Conservation (phyloP, 2,888 invertebrate species). For the Macrosoma leucophasiata region DNA sequence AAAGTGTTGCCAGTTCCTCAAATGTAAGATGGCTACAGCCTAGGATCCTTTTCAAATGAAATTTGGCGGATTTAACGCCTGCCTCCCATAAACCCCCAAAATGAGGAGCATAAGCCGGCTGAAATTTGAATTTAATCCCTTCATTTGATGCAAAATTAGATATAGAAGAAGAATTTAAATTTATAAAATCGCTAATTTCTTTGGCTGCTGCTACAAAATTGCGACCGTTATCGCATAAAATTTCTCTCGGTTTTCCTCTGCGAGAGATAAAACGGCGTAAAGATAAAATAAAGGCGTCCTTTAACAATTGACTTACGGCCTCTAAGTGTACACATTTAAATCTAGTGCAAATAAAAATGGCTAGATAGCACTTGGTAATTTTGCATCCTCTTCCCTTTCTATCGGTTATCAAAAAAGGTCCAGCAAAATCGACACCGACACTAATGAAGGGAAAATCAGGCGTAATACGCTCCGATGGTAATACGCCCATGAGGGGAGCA, state of each 20-base stretch:
- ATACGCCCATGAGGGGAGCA: constrained; percentile 26
- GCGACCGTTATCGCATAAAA: constrained; percentile 18
- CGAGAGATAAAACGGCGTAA: constrained; percentile 16
- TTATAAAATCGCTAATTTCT: constrained; percentile 10
- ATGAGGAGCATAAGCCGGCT: constrained; percentile 20
- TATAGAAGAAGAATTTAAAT: constrained; percentile 5
- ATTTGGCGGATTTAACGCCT: constrained; percentile 17
- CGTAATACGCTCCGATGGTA: constrained; percentile 20
- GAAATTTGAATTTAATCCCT: constrained; percentile 15
- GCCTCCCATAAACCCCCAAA: constrained; percentile 19
- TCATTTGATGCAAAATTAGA: constrained; percentile 10
- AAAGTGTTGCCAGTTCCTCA: constrained; percentile 22
- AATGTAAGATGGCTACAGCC: constrained; percentile 21
- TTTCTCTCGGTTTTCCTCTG: constrained; percentile 15
- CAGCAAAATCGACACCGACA: constrained; percentile 25
- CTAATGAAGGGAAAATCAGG: constrained; percentile 10
- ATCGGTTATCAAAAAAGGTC: constrained; percentile 18
- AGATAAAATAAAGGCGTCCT: constrained; percentile 12
- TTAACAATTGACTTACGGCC: constrained; percentile 19
- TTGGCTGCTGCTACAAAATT: constrained; percentile 17
- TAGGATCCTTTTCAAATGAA: constrained; percentile 16
- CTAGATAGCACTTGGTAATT: constrained; percentile 20
- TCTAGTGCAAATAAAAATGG: constrained; percentile 20
- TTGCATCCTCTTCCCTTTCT: constrained; percentile 23
- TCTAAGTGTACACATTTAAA: constrained; percentile 21